Conservation (phyloP, 2,113 vertebrate genomes). For the Takifugu flavidus region DNA sequence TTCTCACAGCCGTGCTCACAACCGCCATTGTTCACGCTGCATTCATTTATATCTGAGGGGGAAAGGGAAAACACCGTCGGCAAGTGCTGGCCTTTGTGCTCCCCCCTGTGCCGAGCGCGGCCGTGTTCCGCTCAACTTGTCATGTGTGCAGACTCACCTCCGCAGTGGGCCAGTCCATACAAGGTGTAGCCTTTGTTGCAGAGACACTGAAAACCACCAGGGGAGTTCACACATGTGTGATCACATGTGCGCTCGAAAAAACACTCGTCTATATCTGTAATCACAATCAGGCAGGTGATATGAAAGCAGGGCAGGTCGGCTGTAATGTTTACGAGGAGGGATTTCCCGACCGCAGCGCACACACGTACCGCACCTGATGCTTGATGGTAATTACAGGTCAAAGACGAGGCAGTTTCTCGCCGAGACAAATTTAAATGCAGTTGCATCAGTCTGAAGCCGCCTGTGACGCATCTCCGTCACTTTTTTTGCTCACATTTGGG, state of each 20-base stretch:
- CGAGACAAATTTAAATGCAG: constrained; percentile 5
- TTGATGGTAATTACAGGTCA: constrained; percentile 16
- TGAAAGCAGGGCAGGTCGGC: constrained; percentile 50
- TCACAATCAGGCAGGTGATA: constrained; percentile 59
- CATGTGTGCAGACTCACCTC: constrained; percentile 79
- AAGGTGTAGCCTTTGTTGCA: constrained; percentile 91
- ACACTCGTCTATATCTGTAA: constrained; percentile 96
- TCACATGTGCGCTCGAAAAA: constrained; percentile 94
- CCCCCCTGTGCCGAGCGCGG: constrained; percentile 8
- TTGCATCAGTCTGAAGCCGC: constrained; percentile 10
- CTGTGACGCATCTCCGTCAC: not conserved
- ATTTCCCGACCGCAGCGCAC: constrained; percentile 44
- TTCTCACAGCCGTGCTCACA: constrained; percentile 92
- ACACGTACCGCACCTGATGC: not conserved
- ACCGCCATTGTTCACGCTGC: constrained; percentile 92
- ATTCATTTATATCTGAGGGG: constrained; percentile 88
- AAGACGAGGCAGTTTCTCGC: constrained; percentile 1
- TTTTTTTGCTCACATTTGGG: not conserved
- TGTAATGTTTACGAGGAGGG: constrained; percentile 43
- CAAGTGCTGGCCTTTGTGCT: constrained; percentile 3
- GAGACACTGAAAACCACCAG: constrained; percentile 87
- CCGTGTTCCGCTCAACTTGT: constrained; percentile 25
- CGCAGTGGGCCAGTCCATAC: constrained; percentile 92
- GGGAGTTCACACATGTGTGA: constrained; percentile 92
- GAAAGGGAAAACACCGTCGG: constrained; percentile 6